Conservation (phyloP, 2,888 invertebrate species). For the Anthrax anthrax region DNA sequence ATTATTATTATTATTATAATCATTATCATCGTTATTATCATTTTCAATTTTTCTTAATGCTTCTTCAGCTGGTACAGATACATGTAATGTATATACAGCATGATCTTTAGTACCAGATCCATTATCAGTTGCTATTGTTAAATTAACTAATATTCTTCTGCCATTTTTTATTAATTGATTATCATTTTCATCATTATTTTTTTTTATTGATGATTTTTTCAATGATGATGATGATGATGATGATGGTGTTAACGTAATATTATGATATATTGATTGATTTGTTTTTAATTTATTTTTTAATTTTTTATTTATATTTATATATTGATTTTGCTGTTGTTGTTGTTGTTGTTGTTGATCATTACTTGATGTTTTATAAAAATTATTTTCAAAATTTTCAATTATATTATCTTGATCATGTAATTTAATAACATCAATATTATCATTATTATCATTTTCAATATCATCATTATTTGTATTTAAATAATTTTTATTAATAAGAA, state of each 20-base stretch:
- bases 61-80: slow-evolving; percentile 55
- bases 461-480: background rate
- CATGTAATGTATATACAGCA: slow-evolving; percentile 63
- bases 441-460: slow-evolving; percentile 1
- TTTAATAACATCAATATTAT: slow-evolving; percentile 5
- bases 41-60: slow-evolving; percentile 19
- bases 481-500: background rate
- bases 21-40: slow-evolving; percentile 16
- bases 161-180: background rate
- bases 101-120: slow-evolving; percentile 39
- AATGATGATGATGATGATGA: too few relatives aligned
- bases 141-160: slow-evolving; percentile 56
- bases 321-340: too few relatives aligned
- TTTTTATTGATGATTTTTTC: background rate
- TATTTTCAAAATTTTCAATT: background rate
- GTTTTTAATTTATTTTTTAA: background rate
- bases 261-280: background rate
- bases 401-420: slow-evolving; percentile 2
- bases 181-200: slow-evolving; percentile 1
- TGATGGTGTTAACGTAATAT: background rate
- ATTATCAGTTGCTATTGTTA: slow-evolving; percentile 63
- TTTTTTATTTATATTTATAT: background rate
- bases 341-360: background rate
- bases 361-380: background rate
- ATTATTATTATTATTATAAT: slow-evolving; percentile 24